Evolutionary conservation across 2,113 vertebrate genomes (phyloP), one percentile per base, ranked within the genome.

Genomic region (Thryonomys swinderianus): DNA sequence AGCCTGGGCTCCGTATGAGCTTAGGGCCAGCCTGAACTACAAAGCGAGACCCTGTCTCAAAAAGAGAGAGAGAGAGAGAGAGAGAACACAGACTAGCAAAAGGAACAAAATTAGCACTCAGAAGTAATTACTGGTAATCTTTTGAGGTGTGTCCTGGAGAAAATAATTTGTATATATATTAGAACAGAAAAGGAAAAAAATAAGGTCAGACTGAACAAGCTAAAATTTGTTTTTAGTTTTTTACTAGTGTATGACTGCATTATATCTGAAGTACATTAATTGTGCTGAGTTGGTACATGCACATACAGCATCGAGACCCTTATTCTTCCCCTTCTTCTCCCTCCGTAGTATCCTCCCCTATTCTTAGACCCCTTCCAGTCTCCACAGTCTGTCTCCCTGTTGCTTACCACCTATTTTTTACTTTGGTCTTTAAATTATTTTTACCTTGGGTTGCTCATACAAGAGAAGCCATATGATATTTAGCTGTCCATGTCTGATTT

Each of bases 21-120:
- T n/a, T n/a, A n/a, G n/a, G n/a, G n/a, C n/a, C n/a, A n/a, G n/a
- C n/a, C n/a, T n/a, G n/a, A n/a, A n/a, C n/a, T n/a, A n/a, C n/a
- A n/a, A n/a, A n/a, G n/a, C n/a, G n/a, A n/a, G n/a, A n/a, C n/a
- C n/a, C n/a, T n/a, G n/a, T n/a, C n/a, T n/a, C n/a, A n/a, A n/a
- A n/a, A n/a, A n/a, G n/a, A n/a, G n/a, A n/a, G 13, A 53, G 13
- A 13, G 13, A 53, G 51, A 53, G 13, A 53, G 40, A 71, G 48
- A 69, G 10, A 74, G 74, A 96, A 73, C 20, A 83, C 25, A 92
- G 25, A 61, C 59, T 27, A 76, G 40, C 85, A 53, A 89, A 89
- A 79, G 59, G 7, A 90, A 55, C 59, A 93, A 91, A 88, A 74
- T 82, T 48, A 86, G 32, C 48, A 48, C 61, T 89, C 53, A 88